These are phyloP conservation scores for Trypoxylon attenuatum DNA, from an alignment of 2,888 invertebrate genomes.

Conservation along the genomic window DNA sequence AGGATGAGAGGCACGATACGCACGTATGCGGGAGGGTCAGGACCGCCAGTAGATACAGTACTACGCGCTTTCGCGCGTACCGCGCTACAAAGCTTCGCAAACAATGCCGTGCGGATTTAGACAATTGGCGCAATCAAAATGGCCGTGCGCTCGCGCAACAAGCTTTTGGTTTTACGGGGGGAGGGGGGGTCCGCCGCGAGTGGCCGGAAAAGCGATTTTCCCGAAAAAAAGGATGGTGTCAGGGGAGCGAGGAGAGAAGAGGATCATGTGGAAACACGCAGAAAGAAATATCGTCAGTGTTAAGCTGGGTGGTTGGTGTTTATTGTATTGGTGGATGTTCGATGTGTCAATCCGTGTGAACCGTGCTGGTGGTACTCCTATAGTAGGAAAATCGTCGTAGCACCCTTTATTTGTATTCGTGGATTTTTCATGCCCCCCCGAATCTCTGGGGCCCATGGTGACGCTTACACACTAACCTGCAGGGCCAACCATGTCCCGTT, in stretches of 20 bases:
- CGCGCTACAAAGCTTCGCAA: slow-evolving; percentile 56
- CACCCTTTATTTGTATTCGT: no score
- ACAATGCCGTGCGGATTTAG: slow-evolving; percentile 58
- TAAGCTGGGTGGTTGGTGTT: no score
- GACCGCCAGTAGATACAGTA: no score
- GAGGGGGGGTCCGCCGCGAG: no score
- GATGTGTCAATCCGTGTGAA: no score
- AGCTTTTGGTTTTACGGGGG: slow-evolving; percentile 58
- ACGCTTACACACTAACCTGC: no score
- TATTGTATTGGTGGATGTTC: no score
- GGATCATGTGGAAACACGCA: slow-evolving; percentile 24
- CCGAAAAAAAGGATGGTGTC: slow-evolving; percentile 18
- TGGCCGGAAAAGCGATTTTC: slow-evolving; percentile 56
- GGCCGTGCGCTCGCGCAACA: slow-evolving; percentile 41
- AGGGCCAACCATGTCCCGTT: not conserved
- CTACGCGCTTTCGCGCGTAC: slow-evolving; percentile 30
- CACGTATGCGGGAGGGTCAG: slow-evolving; percentile 4
- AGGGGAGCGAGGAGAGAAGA: slow-evolving; percentile 4
- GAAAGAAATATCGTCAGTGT: slow-evolving; percentile 57
- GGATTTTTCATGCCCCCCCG: not conserved
- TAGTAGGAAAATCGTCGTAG: no score
- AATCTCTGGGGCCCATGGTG: not conserved
- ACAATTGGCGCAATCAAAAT: slow-evolving; percentile 63
- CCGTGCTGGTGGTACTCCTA: no score
- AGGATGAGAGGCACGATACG: not conserved